phyloP scores from a whole-genome alignment of 1,140 invertebrate genomes.

The Diachasma alloeum region DNA sequence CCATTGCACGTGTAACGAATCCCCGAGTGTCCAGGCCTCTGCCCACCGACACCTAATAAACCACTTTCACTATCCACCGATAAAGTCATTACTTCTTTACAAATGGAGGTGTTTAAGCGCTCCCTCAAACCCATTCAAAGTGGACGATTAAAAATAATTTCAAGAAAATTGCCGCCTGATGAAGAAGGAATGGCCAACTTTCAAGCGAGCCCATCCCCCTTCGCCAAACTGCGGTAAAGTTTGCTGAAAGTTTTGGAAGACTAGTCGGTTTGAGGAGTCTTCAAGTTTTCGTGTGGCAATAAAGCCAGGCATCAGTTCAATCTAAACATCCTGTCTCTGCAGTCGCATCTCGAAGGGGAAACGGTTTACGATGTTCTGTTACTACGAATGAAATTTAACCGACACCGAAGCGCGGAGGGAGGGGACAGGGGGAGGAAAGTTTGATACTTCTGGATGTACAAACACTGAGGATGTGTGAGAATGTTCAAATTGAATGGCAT shows the following conservation, averaged over 20 bases:
- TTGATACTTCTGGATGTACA: neutral
- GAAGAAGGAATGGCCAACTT: no score
- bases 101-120: no score
- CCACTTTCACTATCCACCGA: no score
- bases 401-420: neutral
- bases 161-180: no score
- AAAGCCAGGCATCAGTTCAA: constrained; percentile 37
- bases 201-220: no score
- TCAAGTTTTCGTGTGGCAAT: constrained; percentile 28
- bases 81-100: no score
- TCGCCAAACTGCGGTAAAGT: neutral
- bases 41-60: no score
- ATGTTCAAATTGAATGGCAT: neutral
- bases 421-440: neutral
- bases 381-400: constrained; percentile 8
- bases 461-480: neutral
- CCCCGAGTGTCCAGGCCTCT: no score
- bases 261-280: neutral
- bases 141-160: no score
- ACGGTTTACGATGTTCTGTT: neutral
- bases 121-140: no score
- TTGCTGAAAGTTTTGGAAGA: neutral
- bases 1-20: no score
- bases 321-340: constrained; percentile 43
- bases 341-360: constrained; percentile 11